A percentile compares a stretch with the other conserved stretches of the same genome.
Conservation (phyloP, 2,797 vertebrate genomes). For the Muraenolepis orangiensis region DNA sequence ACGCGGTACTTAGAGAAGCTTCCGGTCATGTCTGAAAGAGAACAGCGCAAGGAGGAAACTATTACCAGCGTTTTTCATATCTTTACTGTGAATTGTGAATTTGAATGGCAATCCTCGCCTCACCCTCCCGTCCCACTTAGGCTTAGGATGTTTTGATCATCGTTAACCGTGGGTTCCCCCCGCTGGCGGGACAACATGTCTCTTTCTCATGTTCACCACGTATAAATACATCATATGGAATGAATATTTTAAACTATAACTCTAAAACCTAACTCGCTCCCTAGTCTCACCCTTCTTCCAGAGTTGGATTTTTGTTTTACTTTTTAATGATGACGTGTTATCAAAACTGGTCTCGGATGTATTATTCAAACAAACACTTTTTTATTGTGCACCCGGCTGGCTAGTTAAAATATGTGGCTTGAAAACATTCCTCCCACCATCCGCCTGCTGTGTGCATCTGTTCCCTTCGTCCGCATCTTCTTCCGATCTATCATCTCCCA, state of each 20-base stretch:
- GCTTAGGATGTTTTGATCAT: neutral
- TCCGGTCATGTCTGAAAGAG: too few species aligned
- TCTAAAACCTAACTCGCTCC: neutral
- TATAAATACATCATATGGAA: neutral
- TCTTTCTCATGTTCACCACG: neutral
- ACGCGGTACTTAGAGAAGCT: too few species aligned
- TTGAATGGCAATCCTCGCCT: too few species aligned
- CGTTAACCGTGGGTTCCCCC: neutral
- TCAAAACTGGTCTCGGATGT: neutral
- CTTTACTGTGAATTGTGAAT: too few species aligned
- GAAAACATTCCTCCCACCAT: conserved; percentile 13
- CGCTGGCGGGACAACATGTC: neutral
- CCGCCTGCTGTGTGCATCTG: too few species aligned
- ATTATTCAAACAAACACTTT: neutral
- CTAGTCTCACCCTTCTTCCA: too few species aligned
- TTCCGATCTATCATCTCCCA: conserved; percentile 23
- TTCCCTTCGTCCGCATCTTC: too few species aligned
- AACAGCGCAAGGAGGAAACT: too few species aligned
- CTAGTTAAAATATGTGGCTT: neutral
- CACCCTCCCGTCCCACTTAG: neutral
- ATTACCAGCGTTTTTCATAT: neutral
- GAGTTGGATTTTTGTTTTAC: too few species aligned
- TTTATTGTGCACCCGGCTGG: neutral
- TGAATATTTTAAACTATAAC: neutral
- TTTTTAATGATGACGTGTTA: too few species aligned